Conservation (phyloP, 2,113 vertebrate species). For the Ctenodactylus gundi region DNA sequence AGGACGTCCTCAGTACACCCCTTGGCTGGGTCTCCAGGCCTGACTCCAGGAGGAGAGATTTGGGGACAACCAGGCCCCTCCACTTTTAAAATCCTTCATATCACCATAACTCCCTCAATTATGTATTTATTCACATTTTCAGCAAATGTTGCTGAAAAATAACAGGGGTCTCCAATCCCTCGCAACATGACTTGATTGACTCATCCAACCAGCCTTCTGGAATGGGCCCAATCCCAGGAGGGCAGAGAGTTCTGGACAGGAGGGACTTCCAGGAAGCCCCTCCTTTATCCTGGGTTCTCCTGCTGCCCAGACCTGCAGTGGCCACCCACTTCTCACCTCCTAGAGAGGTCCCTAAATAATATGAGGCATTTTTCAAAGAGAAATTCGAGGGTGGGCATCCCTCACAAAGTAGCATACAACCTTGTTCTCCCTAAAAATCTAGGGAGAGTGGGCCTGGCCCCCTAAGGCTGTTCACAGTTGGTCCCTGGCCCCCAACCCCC, state of each 20-base stretch:
- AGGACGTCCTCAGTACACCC: background rate
- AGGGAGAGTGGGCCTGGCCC: rapidly evolving
- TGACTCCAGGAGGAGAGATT: background rate
- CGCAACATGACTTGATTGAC: rapidly evolving
- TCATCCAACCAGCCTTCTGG: background rate
- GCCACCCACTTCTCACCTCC: background rate
- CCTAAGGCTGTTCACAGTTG: background rate
- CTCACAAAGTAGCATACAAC: background rate
- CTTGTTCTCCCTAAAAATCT: rapidly evolving
- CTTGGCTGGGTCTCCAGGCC: background rate
- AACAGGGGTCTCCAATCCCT: background rate
- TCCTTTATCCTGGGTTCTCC: background rate
- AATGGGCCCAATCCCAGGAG: background rate
- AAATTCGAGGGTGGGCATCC: background rate
- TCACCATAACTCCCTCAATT: background rate
- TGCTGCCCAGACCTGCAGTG: rapidly evolving
- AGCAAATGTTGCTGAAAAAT: background rate
- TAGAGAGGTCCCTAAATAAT: background rate
- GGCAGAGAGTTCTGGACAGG: too few relatives aligned
- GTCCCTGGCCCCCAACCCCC: background rate
- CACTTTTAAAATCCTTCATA: background rate
- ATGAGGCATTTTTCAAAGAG: background rate
- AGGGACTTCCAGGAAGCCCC: background rate
- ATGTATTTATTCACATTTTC: too few relatives aligned
- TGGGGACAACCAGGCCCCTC: too few relatives aligned